Percentiles rank a stretch among this genome's conserved stretches.
These are phyloP conservation scores for Eupithecia dodoneata DNA, from an alignment of 2,888 invertebrate species.

Conservation along the genomic window DNA sequence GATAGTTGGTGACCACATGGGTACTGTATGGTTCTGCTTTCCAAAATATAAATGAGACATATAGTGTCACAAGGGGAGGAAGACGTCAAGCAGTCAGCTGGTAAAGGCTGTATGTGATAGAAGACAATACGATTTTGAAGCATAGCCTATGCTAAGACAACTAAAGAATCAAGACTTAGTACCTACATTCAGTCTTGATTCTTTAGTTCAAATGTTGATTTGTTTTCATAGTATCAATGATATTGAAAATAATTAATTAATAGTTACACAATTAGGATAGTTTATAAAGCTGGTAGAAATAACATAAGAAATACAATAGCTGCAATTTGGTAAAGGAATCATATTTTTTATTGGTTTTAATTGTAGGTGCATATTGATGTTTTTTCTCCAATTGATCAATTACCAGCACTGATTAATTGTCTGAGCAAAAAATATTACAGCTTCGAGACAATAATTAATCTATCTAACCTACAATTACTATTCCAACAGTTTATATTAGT, in stretches of 20 bases:
- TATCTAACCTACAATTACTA: background rate
- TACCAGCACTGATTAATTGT: background rate
- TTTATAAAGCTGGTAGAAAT: background rate
- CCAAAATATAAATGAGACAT: no score
- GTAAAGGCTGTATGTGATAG: background rate
- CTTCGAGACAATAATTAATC: background rate
- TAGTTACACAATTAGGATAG: background rate
- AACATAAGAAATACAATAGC: background rate
- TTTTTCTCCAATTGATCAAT: background rate
- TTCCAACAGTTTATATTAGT: background rate
- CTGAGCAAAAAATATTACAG: background rate
- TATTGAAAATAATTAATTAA: background rate
- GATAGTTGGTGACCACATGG: background rate
- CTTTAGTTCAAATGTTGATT: background rate
- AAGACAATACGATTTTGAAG: background rate
- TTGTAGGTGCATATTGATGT: background rate
- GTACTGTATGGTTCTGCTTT: background rate
- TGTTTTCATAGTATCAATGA: background rate
- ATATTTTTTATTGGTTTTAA: background rate
- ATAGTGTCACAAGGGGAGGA: background rate
- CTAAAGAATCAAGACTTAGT: no score
- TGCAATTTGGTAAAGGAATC: background rate
- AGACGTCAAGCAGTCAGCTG: background rate
- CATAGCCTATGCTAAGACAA: background rate
- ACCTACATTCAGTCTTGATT: background rate